These are phyloP conservation scores for Gymnorhina tibicen DNA, from an alignment of 2,113 vertebrate genomes.

Conservation along the genomic window DNA sequence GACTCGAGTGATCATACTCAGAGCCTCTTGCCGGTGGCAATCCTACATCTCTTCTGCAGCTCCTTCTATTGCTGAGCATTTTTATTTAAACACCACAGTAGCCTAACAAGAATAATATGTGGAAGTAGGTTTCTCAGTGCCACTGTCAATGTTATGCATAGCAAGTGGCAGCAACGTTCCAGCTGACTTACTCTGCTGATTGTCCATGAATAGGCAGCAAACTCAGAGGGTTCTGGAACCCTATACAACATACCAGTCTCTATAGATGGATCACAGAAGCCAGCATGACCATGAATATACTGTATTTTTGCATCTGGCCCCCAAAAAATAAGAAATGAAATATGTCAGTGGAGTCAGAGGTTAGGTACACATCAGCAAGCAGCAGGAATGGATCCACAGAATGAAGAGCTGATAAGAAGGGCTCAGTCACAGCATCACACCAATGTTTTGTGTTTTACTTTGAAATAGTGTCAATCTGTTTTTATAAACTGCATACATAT, in stretches of 20 bases:
- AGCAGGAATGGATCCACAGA: background rate
- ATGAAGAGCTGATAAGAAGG: background rate
- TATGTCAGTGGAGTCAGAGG: background rate
- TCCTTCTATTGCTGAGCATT: constrained; percentile 8
- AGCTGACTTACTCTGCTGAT: constrained; percentile 19
- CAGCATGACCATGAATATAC: background rate
- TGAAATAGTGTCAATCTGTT: background rate
- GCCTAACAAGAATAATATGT: background rate
- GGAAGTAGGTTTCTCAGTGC: background rate
- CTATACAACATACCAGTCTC: background rate
- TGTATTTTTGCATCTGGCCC: background rate
- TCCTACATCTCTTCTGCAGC: background rate
- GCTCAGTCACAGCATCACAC: background rate
- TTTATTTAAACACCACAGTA: background rate
- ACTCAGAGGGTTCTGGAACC: background rate
- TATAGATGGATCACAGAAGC: background rate
- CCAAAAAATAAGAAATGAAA: background rate
- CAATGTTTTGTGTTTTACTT: background rate
- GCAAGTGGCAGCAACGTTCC: constrained; percentile 14
- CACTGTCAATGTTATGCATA: background rate
- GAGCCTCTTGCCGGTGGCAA: constrained; percentile 21
- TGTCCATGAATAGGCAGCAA: background rate
- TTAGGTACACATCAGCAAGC: background rate
- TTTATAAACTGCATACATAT: background rate
- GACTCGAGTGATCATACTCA: background rate